Evolutionary conservation across 2,888 invertebrate genomes (phyloP).

Genomic region (Leptopilina syphax): DNA sequence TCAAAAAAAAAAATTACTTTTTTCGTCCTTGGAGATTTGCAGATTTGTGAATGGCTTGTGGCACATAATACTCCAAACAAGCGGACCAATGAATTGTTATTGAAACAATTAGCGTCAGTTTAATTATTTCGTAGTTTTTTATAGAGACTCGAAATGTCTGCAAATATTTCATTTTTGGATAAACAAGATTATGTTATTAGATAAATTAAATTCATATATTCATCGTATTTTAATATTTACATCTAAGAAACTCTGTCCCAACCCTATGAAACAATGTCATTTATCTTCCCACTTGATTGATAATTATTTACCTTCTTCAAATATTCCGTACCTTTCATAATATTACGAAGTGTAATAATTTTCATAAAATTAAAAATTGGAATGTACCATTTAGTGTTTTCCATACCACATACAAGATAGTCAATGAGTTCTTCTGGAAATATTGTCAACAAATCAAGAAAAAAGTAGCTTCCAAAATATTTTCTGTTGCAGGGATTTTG

Average conservation of each 20-base stretch:
- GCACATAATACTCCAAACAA: slow-evolving; percentile 70
- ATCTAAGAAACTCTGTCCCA: too few relatives aligned
- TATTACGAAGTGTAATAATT: slow-evolving; percentile 67
- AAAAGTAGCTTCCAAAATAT: slow-evolving; percentile 68
- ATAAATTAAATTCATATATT: too few relatives aligned
- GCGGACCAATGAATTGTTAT: slow-evolving; percentile 70
- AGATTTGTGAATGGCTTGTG: slow-evolving; percentile 45
- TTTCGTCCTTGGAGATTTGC: slow-evolving; percentile 51
- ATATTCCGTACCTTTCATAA: slow-evolving; percentile 66
- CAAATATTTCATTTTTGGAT: slow-evolving; percentile 40
- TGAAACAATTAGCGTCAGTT: slow-evolving; percentile 59
- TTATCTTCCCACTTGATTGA: too few relatives aligned
- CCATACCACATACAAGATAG: slow-evolving; percentile 40
- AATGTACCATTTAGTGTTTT: slow-evolving; percentile 58
- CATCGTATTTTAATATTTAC: too few relatives aligned
- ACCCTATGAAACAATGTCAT: too few relatives aligned
- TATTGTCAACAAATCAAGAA: slow-evolving; percentile 67
- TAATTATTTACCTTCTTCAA: slow-evolving; percentile 53
- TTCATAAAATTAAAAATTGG: slow-evolving; percentile 66
- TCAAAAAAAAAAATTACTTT: slow-evolving; percentile 54
- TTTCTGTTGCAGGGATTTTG: slow-evolving; percentile 58
- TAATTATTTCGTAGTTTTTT: slow-evolving; percentile 62
- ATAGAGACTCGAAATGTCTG: slow-evolving; percentile 66
- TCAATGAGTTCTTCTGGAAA: slow-evolving; percentile 67
- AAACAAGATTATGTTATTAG: too few relatives aligned